These are phyloP conservation scores for Prunella strophiata DNA, from an alignment of 2,797 vertebrate species.

Conservation along the genomic window DNA sequence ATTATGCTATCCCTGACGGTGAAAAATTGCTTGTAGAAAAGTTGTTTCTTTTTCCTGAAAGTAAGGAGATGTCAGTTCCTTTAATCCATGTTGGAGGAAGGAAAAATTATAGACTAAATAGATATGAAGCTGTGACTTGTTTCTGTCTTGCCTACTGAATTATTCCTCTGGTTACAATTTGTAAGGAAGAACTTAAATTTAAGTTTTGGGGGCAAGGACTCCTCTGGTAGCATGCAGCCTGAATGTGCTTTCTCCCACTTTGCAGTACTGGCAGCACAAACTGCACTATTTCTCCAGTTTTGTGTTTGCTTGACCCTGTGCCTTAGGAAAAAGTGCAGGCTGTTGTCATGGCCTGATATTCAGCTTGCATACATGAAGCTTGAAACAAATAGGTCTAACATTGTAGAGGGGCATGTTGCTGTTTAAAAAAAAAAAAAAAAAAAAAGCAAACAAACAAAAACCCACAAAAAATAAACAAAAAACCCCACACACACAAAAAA, in stretches of 20 bases:
- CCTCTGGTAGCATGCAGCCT: neutral
- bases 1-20: neutral
- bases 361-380: neutral
- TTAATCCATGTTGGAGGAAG: neutral
- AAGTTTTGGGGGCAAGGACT: neutral
- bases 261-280: neutral
- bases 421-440: neutral
- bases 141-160: neutral
- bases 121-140: neutral
- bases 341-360: fast-evolving
- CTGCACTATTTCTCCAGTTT: neutral
- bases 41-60: neutral
- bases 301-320: neutral
- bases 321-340: neutral
- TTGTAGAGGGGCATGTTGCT: neutral
- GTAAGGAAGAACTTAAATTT: neutral
- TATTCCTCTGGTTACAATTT: neutral
- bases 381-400: neutral
- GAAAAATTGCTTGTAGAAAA: neutral
- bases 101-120: neutral
- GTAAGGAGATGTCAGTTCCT: neutral
- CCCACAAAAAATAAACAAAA: too few species aligned
- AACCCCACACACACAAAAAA: too few species aligned
- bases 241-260: neutral
- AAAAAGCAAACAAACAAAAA: too few species aligned